Evolutionary conservation across 2,113 vertebrate genomes (phyloP), one percentile per base, ranked within the genome.

Genomic region (Trinectes maculatus): DNA sequence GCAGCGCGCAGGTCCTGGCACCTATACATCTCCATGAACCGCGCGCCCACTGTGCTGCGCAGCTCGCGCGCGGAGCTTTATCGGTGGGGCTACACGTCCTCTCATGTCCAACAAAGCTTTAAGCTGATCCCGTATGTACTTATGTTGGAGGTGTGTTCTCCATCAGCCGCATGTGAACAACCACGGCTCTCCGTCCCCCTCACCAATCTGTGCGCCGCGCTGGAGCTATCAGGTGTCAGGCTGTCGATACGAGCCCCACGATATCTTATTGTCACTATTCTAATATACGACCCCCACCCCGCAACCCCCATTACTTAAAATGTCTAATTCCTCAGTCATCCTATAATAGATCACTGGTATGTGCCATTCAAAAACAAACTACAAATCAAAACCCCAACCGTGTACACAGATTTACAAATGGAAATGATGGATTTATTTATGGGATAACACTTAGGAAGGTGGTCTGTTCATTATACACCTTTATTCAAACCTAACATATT

Each of bases 161-260:
- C 24, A 40, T 48, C 25, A 31, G 39, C 36, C n/a, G 51, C 81
- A 79, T 86, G 72, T 63, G 51, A 72, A 58, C 49, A 25, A 29
- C 47, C 18, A 16, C 16, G 43, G 65, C 56, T 60, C 26, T 21
- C 24, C 18, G 34, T 59, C 43, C 56, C 57, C 46, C 61, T 42
- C 22, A 57, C 34, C 56, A 67, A 40, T 59, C 39, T 21, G 65
- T 60, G 62, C 68, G 67, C 69, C 72, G 61, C 48, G 19, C 28
- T 21, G 67, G 18, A 77, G 54, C 71, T 28, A 80, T 89, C 89
- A 80, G 84, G 81, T 87, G 87, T 88, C 87, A 71, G 69, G 49
- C 63, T 63, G 70, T 40, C 25, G 56, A 66, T 58, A n/a, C 43
- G 51, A 70, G 73, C 55, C 19, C 69, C 15, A 62, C 46, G 24